Conservation (phyloP, 2,113 vertebrate genomes). For the Phalacrocorax brasilianus region DNA sequence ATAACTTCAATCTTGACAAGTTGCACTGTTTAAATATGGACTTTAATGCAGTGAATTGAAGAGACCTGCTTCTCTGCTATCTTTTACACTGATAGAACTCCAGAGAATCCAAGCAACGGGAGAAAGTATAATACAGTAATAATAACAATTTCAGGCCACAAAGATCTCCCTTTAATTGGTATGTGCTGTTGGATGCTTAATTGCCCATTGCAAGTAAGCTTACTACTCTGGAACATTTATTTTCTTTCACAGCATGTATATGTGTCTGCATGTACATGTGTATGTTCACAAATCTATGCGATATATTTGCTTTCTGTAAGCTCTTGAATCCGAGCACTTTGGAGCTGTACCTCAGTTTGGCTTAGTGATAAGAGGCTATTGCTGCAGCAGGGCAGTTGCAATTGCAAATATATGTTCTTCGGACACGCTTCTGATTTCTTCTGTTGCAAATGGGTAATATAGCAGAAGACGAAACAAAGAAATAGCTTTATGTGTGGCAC, state of each 20-base stretch:
- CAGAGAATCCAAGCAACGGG: not conserved
- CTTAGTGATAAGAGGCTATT: not conserved
- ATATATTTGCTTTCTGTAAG: not conserved
- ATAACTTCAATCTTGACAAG: not conserved
- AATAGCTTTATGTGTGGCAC: not conserved
- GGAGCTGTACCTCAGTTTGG: not conserved
- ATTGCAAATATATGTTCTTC: not conserved
- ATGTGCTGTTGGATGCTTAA: not conserved
- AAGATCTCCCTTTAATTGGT: not conserved
- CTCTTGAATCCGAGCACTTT: not conserved
- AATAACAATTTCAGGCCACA: not conserved
- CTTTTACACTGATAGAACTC: not conserved
- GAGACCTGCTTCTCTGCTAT: not conserved
- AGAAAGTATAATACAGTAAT: not conserved
- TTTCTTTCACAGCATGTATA: not conserved
- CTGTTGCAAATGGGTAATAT: not conserved
- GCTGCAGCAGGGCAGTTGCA: not conserved
- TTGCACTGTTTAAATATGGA: not conserved
- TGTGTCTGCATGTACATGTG: not conserved
- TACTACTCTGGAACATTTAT: not conserved
- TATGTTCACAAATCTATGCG: not conserved
- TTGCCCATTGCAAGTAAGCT: not conserved
- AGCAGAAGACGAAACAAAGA: not conserved
- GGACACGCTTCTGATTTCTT: not conserved
- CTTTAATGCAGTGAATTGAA: not conserved